Conservation (phyloP, 2,888 invertebrate genomes). For the Baronia brevicornis region DNA sequence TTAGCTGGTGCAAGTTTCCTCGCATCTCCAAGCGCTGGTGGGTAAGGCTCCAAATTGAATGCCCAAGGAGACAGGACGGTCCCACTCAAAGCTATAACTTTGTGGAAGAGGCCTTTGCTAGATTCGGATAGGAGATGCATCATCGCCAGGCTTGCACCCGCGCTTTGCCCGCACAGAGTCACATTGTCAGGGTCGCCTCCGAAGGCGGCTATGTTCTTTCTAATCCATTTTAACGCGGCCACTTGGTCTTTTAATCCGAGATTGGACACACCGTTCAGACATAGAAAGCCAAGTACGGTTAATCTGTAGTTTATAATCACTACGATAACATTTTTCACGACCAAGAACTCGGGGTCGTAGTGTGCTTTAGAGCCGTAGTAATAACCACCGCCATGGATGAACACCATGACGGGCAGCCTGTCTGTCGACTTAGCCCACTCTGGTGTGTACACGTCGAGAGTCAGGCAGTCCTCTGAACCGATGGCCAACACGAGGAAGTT, state of each 20-base stretch:
- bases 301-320: constrained; percentile 58
- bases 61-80: constrained; percentile 54
- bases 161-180: constrained; percentile 59
- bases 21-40: constrained; percentile 43
- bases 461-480: constrained; percentile 54
- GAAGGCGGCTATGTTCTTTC: constrained; percentile 50
- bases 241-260: constrained; percentile 60
- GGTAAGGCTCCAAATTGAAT: constrained; percentile 43
- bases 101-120: constrained; percentile 56
- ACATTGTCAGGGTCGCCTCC: constrained; percentile 66
- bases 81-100: constrained; percentile 57
- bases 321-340: constrained; percentile 46
- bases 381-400: constrained; percentile 60
- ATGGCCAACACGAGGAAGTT: constrained; percentile 32
- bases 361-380: constrained; percentile 59
- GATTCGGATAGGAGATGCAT: constrained; percentile 51
- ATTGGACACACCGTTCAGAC: constrained; percentile 51
- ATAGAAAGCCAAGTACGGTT: constrained; percentile 57
- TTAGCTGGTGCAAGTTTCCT: constrained; percentile 34
- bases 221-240: constrained; percentile 60
- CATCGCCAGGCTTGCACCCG: constrained; percentile 51
- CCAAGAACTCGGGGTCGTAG: constrained; percentile 59
- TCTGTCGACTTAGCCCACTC: constrained; percentile 22
- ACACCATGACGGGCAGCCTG: constrained; percentile 52
- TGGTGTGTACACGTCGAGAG: constrained; percentile 53